Evolutionary conservation across 2,113 vertebrate species (phyloP), one percentile per base, ranked within the genome.

Genomic region (Pelodiscus sinensis): DNA sequence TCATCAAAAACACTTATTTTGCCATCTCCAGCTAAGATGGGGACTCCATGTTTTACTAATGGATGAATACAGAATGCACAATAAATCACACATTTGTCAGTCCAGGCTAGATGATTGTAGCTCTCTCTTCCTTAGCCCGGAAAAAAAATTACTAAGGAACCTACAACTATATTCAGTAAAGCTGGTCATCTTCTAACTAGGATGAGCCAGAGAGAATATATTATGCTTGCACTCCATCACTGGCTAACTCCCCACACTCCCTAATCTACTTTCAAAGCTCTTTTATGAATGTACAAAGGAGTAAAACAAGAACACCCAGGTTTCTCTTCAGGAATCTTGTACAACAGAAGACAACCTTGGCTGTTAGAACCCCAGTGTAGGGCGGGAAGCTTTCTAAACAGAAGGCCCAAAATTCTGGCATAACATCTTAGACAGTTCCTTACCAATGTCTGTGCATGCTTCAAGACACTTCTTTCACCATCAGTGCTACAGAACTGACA

Each of bases 151-250:
- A 50, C 44, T 77, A 52, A 86, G 86, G 44, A 80, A 82, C 15
- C 6, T 4, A 0, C 44, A 12, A 4, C 2, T 52, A 44, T 51
- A 13, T 35, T n/a, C n/a, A 38, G 0, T 0, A 18, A 9, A 22
- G 60, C 35, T 13, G 60, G 65, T 58, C n/a, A 9, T 35, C 55
- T 57, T 55, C 12, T 80, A 50, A 29, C 24, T 24, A 27, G 57
- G 31, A 52, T 73, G 87, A 60, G 87, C 77, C 29, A 65, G 6
- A 65, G 85, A 18, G 85, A 4, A 57, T 15, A 15, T 54, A 25
- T 58, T 44, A 44, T 44, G 12, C 0, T 2, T 10, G 6, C 3
- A 44, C 8, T 15, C 13, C 57, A 29, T 65, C 29, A 31, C 15
- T 14, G 14, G 6, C 62, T 65, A 65, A 15, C 62, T 31, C 62